Base-by-base conservation (phyloP, 2,113 vertebrate species). In the Cacatua alba region DNA sequence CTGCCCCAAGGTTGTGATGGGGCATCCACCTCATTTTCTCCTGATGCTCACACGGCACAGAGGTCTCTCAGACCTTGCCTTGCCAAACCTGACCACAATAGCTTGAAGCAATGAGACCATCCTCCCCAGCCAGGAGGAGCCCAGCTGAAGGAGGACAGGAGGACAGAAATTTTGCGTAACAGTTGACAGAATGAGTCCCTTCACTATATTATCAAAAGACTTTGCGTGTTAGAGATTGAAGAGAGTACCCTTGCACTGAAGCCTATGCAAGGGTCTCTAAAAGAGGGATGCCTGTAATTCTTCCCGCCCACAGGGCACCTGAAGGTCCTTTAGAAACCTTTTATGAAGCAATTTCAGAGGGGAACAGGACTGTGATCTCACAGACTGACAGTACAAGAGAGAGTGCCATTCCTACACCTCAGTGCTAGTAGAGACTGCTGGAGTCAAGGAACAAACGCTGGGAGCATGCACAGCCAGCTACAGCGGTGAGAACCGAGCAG, bases 21-120 rank as follows among this genome's bases (percentile, higher is more conserved):
- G 4, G 6, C 48, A 51, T 7, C 10, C 13, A 75, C 31, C 37
- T 11, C 2, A 0, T 41, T 21, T 64, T 51, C n/a, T 72, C 52
- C 67, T 31, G 39, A n/a, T 0, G 0, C 26, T 28, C 33, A 20
- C 0, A 0, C 1, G 17, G 49, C 53, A 83, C 3, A 37, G 59
- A 81, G 15, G 23, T 49, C 64, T 80, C 55, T 74, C 29, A 6
- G 18, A 44, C 64, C 51, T 91, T 0, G 0, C 20, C 10, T 35
- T 44, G 51, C 17, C n/a, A 68, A 77, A 35, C 33, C 24, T 63
- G 29, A 67, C 18, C 65, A 60, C 0, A 0, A 29, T 1, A 26
- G 37, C 44, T 78, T 46, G 20, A 29, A 78, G 35, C 35, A 77
- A 35, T 35, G 26, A 75, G 33, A 71, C 19, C 18, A 15, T 24